Conservation (phyloP, 2,113 vertebrate genomes). For the Pteruthius melanotis region DNA sequence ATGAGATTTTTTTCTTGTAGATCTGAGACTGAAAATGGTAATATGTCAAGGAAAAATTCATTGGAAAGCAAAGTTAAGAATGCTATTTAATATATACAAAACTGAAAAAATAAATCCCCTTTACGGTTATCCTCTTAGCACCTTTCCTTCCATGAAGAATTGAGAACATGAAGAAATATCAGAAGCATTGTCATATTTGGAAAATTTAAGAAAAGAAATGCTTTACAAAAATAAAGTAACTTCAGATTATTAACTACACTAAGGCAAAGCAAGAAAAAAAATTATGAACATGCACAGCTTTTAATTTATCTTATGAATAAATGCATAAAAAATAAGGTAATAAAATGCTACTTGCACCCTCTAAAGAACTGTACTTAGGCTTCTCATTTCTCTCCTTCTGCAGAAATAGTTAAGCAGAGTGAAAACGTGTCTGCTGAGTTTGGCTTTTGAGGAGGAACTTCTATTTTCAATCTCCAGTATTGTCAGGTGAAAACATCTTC, state of each 20-base stretch:
- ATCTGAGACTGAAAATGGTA: not conserved
- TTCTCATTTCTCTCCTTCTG: not conserved
- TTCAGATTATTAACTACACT: not conserved
- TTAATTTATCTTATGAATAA: not conserved
- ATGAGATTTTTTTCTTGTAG: not conserved
- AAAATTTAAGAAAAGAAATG: not conserved
- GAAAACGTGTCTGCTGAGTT: not conserved
- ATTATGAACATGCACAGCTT: not conserved
- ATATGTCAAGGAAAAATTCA: not conserved
- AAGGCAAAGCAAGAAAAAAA: not conserved
- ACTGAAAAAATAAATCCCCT: not conserved
- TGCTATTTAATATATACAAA: not conserved
- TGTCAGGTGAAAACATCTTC: not conserved
- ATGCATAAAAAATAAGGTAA: not conserved
- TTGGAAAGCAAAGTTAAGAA: not conserved
- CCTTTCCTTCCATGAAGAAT: not conserved
- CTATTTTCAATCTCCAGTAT: not conserved
- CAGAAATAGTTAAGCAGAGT: not conserved
- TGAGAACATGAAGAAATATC: not conserved
- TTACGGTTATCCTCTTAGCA: not conserved
- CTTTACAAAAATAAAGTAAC: not conserved
- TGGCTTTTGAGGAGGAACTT: not conserved
- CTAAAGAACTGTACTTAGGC: not conserved
- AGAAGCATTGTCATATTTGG: not conserved
- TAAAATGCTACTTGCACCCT: not conserved